Conservation (phyloP, 2,797 vertebrate genomes). For the Petrocephalus sullivani region DNA sequence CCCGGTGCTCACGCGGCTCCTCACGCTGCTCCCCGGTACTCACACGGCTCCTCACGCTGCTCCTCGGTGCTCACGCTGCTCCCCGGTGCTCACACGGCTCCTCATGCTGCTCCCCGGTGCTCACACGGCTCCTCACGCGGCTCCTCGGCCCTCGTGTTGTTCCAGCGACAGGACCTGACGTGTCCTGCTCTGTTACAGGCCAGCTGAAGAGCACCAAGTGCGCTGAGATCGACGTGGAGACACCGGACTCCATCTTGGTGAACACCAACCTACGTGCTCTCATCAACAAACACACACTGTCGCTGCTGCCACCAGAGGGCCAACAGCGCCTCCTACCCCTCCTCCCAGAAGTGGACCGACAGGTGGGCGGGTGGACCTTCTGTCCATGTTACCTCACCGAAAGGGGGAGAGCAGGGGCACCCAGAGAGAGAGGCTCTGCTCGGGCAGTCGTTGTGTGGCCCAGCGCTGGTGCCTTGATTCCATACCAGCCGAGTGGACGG, state of each 20-base stretch:
- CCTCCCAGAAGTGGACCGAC: slow-evolving; percentile 87
- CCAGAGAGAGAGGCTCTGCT: not conserved
- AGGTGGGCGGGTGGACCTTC: slow-evolving; percentile 57
- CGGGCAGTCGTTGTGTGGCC: not conserved
- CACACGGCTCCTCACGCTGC: too few relatives aligned
- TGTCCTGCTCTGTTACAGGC: slow-evolving; percentile 57
- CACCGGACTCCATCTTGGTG: slow-evolving; percentile 93
- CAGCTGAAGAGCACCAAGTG: slow-evolving; percentile 85
- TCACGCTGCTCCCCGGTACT: too few relatives aligned
- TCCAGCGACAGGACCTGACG: too few relatives aligned
- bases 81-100: too few relatives aligned
- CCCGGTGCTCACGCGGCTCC: too few relatives aligned
- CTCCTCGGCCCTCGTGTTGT: not conserved
- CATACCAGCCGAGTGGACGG: not conserved
- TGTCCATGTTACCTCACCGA: not conserved
- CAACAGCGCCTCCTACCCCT: slow-evolving; percentile 86
- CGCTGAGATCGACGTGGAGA: slow-evolving; percentile 93
- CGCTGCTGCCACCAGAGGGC: slow-evolving; percentile 74
- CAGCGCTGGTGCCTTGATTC: not conserved
- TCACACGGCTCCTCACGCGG: too few relatives aligned
- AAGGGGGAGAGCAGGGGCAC: not conserved
- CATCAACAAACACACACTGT: slow-evolving; percentile 97
- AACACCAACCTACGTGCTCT: slow-evolving; percentile 94
- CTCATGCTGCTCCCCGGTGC: too few relatives aligned
- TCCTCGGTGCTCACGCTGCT: too few relatives aligned